These are phyloP conservation scores for Arnoldichthys spilopterus DNA, from an alignment of 2,797 vertebrate species.

Conservation along the genomic window DNA sequence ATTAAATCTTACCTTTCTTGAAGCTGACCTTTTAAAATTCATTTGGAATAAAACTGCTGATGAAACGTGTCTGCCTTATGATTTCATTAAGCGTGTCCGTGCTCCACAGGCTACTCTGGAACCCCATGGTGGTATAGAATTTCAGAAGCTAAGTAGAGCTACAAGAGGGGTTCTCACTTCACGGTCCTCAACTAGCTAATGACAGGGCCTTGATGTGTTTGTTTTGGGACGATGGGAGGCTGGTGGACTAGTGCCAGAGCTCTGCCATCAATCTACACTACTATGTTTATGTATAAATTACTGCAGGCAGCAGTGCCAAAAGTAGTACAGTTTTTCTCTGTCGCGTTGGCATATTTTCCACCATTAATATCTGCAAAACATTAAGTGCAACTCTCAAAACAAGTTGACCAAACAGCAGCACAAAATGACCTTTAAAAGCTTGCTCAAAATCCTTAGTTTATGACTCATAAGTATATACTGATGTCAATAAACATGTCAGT, in stretches of 20 bases:
- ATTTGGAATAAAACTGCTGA: conserved; percentile 25
- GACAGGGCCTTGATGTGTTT: background rate
- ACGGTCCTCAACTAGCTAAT: background rate
- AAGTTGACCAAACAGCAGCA: background rate
- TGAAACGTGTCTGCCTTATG: conserved; percentile 5
- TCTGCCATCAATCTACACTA: background rate
- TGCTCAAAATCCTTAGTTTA: background rate
- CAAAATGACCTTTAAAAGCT: background rate
- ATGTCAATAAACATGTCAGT: background rate
- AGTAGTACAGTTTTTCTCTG: too few relatives aligned
- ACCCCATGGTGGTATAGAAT: too few relatives aligned
- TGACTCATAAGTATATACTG: background rate
- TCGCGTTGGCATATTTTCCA: too few relatives aligned
- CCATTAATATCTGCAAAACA: too few relatives aligned
- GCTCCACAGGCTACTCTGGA: background rate
- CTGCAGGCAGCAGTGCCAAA: too few relatives aligned
- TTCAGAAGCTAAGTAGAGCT: background rate
- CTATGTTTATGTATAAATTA: too few relatives aligned
- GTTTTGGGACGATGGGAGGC: too few relatives aligned
- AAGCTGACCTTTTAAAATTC: conserved; percentile 2
- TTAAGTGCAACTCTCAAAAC: too few relatives aligned
- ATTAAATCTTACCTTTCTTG: conserved; percentile 7
- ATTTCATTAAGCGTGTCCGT: background rate
- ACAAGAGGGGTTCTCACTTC: background rate
- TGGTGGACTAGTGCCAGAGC: background rate